Evolutionary conservation across 2,113 vertebrate species (phyloP).

Genomic region (Sarotherodon lohbergeri): DNA sequence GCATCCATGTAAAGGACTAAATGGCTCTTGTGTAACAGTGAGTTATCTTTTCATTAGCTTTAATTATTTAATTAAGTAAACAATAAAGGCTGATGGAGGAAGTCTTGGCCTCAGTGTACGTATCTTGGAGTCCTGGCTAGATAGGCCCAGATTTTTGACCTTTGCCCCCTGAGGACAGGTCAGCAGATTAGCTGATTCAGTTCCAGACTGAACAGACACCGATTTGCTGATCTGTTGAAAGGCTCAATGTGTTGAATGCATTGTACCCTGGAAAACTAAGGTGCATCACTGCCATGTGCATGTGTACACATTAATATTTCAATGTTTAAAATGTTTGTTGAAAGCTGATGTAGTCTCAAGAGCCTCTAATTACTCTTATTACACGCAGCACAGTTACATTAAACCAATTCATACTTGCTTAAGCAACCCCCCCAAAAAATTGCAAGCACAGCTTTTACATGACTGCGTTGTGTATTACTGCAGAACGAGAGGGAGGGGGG

Average conservation of each 20-base stretch:
- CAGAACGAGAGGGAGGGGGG: not conserved
- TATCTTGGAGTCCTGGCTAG: not conserved
- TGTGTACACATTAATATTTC: not conserved
- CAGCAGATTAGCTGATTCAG: not conserved
- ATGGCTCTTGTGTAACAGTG: not conserved
- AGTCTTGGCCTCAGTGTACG: not conserved
- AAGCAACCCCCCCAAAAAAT: slow-evolving; percentile 58
- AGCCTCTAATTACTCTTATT: slow-evolving; percentile 42
- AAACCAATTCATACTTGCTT: slow-evolving; percentile 53
- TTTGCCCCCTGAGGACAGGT: not conserved
- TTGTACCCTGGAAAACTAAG: not conserved
- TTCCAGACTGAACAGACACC: not conserved
- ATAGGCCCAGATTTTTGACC: not conserved
- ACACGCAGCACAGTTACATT: slow-evolving; percentile 37
- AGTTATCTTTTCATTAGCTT: not conserved
- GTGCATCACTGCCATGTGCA: not conserved
- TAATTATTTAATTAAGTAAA: not conserved
- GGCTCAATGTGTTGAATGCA: not conserved
- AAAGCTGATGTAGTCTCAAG: slow-evolving; percentile 21
- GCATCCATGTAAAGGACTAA: not conserved
- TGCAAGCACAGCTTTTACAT: slow-evolving; percentile 66
- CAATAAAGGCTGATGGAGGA: not conserved
- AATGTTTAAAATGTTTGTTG: not conserved
- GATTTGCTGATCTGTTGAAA: not conserved
- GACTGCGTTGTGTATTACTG: slow-evolving; percentile 41